Base-by-base conservation (phyloP, 2,888 invertebrate genomes). In the Drosophila neonasuta region DNA sequence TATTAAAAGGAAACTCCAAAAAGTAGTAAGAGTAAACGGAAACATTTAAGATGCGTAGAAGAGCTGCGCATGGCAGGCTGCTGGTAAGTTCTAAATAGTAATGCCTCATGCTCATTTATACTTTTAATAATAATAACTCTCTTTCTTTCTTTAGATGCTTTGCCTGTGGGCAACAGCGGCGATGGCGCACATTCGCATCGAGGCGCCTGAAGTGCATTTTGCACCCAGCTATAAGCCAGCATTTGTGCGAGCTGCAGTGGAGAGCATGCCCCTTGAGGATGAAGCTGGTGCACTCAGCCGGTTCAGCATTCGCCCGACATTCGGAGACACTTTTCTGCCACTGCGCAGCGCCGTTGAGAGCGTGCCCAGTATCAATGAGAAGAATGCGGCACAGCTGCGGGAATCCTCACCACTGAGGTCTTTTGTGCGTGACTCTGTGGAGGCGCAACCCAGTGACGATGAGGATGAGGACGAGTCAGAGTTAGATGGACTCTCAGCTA, bases 291-390 rank as follows among this genome's bases (percentile, higher is more conserved):
- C 62, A 5, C 29, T 82, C 4, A 80, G 83, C 54, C 86, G 88
- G 34, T 82, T 79, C 44, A 89, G 89, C 5, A 30, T 86, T 11
- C 81, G 83, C 5, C 85, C 89, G 13, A 78, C 83, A 2, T 90
- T 89, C 63, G 91, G 91, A 0, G 89, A 90, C 5, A 68, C 86
- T 2, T 90, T 90, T 65, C 87, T 94, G 52, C 96, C 96, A 0
- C 91, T 96, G 64, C 92, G 96, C 65, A 92, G 94, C 50, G 96
- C 96, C 1, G 95, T 96, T 2, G 96, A 96, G 90, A 95, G 93
- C 82, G 91, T 94, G 62, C 95, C 95, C 8, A 81, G 85, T 11
- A 70, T 89, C 3, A 81, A 71, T 71, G 52, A 79, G n/a, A 65
- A 68, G 8, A 77, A 65, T 10, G 56, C 74, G 2, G 74, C 75